Evolutionary conservation across 2,888 invertebrate species (phyloP), one percentile per base, ranked within the genome.

Genomic region (Sipha maydis): DNA sequence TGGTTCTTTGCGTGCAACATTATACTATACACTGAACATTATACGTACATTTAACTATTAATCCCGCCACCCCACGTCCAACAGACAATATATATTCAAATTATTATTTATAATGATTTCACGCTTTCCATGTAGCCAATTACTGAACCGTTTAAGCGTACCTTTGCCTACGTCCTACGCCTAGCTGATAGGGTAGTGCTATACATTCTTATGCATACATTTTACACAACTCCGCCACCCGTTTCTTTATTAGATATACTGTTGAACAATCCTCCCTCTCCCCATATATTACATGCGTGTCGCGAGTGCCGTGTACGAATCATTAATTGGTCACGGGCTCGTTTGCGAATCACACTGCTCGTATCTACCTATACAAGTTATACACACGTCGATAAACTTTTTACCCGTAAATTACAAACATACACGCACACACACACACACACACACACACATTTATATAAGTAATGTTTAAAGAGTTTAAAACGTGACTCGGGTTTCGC

Each of bases 101-200:
- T n/a, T n/a, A n/a, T n/a, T n/a, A n/a, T n/a, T n/a, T n/a, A n/a
- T n/a, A n/a, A 41, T 77, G 48, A n/a, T n/a, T 48, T 25, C 9
- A 41, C 41, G 14, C 77, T 77, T 77, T 48, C 41, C 77, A n/a
- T 14, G 77, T 28, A 77, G n/a, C 21, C 77, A 41, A 77, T 77
- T 77, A 77, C 48, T 61, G 25, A 8, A 77, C 77, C 11, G 77
- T 77, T 77, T 54, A 48, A 48, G 75, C n/a, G 77, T 77, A 25
- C 54, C 77, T 41, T 34, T 41, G 9, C 56, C 56, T 56, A 56
- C 56, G 56, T 17, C 4, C 17, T 17, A 17, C 41, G 8, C 41
- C 41, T 41, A 41, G 41, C 41, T 8, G 34, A 34, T 4, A 34
- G 34, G 34, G 4, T 34, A 34, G 34, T 8, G 41, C 9, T 11